Evolutionary conservation across 2,888 invertebrate genomes (phyloP).

Genomic region (Ennomos quercinarius): DNA sequence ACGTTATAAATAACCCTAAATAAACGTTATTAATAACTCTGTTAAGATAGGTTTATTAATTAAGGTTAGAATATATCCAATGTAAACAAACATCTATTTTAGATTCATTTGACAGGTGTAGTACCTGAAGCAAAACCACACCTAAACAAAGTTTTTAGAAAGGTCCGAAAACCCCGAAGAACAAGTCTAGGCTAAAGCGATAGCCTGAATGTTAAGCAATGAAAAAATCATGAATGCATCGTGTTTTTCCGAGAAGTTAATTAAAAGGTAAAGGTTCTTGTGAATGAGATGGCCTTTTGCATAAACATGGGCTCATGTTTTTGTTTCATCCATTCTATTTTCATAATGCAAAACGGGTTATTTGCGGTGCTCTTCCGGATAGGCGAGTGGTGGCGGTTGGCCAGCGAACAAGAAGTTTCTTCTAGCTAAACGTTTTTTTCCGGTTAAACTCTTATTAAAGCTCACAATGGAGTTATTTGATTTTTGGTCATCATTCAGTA

Average conservation of each 20-base stretch:
- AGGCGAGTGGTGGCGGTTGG: slow-evolving; percentile 38
- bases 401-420: slow-evolving; percentile 63
- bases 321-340: slow-evolving; percentile 68
- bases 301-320: slow-evolving; percentile 57
- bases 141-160: slow-evolving; percentile 26
- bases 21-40: no score
- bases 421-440: slow-evolving; percentile 53
- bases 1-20: no score
- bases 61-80: no score
- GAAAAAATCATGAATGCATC: no score
- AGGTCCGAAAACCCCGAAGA: slow-evolving; percentile 24
- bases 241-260: slow-evolving; percentile 42
- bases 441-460: slow-evolving; percentile 12
- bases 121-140: slow-evolving; percentile 29
- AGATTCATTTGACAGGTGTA: slow-evolving; percentile 25
- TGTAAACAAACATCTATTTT: slow-evolving; percentile 26
- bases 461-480: background rate
- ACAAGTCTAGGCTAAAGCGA: background rate
- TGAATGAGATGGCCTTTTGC: slow-evolving; percentile 53
- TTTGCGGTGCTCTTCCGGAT: slow-evolving; percentile 69
- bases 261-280: slow-evolving; percentile 55
- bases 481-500: background rate
- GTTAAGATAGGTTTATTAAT: no score
- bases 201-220: slow-evolving; percentile 21
- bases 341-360: slow-evolving; percentile 73